Evolutionary conservation across 2,888 invertebrate genomes (phyloP).

Genomic region (Tricholauxania praeusta): DNA sequence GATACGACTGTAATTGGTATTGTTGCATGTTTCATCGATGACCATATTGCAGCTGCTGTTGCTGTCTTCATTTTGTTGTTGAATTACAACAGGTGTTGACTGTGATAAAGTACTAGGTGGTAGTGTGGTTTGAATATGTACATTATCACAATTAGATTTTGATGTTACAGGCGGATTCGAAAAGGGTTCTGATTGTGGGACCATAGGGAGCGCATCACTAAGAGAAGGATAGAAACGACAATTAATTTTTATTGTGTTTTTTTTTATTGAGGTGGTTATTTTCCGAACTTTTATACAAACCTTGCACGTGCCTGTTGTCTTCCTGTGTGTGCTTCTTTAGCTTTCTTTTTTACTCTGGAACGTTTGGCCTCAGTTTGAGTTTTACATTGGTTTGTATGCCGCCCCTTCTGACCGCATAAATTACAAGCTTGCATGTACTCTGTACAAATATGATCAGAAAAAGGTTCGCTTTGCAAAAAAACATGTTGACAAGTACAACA

Average conservation of each 20-base stretch:
- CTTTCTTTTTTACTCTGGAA: conserved; percentile 51
- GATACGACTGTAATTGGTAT: conserved; percentile 37
- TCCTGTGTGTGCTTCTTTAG: conserved; percentile 25
- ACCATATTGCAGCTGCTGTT: conserved; percentile 56
- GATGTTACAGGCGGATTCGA: conserved; percentile 38
- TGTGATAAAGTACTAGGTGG: background rate
- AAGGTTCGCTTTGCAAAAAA: conserved; percentile 81
- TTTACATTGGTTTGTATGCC: conserved; percentile 65
- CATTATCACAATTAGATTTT: conserved; percentile 46
- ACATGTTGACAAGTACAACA: conserved; percentile 86
- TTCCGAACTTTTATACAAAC: conserved; percentile 2
- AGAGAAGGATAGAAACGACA: background rate
- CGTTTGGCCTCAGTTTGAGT: conserved; percentile 54
- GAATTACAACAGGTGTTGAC: background rate
- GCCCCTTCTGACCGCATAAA: conserved; percentile 64
- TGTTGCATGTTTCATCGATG: conserved; percentile 52
- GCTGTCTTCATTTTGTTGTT: conserved; percentile 50
- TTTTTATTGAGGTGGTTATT: background rate
- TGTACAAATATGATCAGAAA: conserved; percentile 79
- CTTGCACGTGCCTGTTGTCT: background rate
- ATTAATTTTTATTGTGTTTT: background rate
- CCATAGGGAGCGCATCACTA: background rate
- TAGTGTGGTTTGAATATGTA: conserved; percentile 6
- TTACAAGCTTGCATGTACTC: conserved; percentile 64
- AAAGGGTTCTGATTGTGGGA: background rate